Conservation (phyloP, 2,113 vertebrate species). For the Cynocephalus volans region DNA sequence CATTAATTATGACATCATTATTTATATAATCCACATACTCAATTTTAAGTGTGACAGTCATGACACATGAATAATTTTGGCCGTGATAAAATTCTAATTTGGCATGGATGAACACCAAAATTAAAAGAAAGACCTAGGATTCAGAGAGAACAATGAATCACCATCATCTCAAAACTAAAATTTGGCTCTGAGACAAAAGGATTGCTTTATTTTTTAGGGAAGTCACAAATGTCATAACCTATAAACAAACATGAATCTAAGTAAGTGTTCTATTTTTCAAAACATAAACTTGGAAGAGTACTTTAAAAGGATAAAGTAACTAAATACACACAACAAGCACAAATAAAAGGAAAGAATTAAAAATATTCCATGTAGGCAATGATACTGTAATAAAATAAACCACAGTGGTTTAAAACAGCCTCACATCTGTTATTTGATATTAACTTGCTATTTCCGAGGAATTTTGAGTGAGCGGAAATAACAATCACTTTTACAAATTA, state of each 20-base stretch:
- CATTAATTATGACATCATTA: conserved; percentile 43
- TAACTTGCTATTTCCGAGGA: conserved; percentile 57
- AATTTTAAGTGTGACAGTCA: conserved; percentile 48
- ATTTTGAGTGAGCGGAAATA: not conserved
- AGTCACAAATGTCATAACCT: conserved; percentile 72
- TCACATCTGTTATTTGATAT: conserved; percentile 66
- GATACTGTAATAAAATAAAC: conserved; percentile 59
- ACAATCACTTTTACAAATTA: conserved; percentile 7
- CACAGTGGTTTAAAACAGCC: conserved; percentile 33
- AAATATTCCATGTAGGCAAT: conserved; percentile 69
- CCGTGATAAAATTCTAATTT: conserved; percentile 72
- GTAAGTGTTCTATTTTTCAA: conserved; percentile 75
- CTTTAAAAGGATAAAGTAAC: conserved; percentile 73
- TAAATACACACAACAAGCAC: conserved; percentile 68
- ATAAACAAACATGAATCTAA: conserved; percentile 74
- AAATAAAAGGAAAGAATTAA: conserved; percentile 79
- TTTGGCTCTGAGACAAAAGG: conserved; percentile 61
- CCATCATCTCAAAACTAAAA: conserved; percentile 74
- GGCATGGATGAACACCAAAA: conserved; percentile 51
- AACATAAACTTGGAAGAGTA: conserved; percentile 75
- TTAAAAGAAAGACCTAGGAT: conserved; percentile 78
- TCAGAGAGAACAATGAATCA: conserved; percentile 80
- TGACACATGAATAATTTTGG: conserved; percentile 68
- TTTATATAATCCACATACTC: conserved; percentile 33
- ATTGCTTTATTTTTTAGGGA: conserved; percentile 82